Conservation (phyloP, 1,140 invertebrate genomes). For the Homalodisca vitripennis region DNA sequence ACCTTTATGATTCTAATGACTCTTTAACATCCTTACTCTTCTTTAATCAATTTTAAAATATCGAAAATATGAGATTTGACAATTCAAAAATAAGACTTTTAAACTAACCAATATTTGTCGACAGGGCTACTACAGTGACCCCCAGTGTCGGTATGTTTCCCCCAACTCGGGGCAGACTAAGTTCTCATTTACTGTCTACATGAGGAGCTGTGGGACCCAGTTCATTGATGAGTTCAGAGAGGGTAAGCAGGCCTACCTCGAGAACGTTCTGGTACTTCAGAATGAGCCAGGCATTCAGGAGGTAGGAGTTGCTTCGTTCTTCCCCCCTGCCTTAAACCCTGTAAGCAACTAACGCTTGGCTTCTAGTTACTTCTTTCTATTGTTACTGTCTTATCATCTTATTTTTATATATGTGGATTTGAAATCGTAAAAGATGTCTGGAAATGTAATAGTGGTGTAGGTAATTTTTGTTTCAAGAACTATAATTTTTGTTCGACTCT, state of each 20-base stretch:
- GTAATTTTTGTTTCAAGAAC: no score
- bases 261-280: conserved; percentile 76
- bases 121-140: conserved; percentile 66
- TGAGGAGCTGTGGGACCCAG: conserved; percentile 78
- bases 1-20: no score
- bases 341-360: conserved; percentile 23
- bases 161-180: conserved; percentile 66
- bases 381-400: no score
- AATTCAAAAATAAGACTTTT: no score
- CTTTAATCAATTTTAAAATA: no score
- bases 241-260: conserved; percentile 72
- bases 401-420: no score
- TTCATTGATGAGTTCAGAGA: conserved; percentile 75
- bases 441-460: no score
- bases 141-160: conserved; percentile 69
- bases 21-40: no score
- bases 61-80: no score
- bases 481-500: no score
- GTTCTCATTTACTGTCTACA: conserved; percentile 71
- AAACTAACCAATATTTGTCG: not conserved
- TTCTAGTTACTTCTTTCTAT: no score
- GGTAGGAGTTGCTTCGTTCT: conserved; percentile 40
- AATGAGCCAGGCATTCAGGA: conserved; percentile 80
- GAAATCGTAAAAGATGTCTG: no score
- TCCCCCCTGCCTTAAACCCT: not conserved